Percentiles rank a stretch among this genome's conserved stretches.
These are phyloP conservation scores for Drosophila sechellia DNA, from an alignment of 1,140 invertebrate species.

Conservation along the genomic window DNA sequence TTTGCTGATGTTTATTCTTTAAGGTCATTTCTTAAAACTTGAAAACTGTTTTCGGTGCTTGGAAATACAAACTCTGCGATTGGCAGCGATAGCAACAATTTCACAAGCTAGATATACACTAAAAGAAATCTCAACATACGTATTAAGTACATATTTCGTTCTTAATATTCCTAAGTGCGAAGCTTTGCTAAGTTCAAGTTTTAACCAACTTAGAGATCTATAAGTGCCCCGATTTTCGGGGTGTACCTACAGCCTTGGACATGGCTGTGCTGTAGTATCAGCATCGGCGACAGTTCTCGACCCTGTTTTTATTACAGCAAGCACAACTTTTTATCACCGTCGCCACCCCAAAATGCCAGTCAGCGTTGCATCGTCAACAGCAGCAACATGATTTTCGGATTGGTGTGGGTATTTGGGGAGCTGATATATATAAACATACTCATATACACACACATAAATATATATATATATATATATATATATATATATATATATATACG, in stretches of 20 bases:
- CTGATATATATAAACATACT: not conserved
- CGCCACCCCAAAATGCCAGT: slow-evolving; percentile 78
- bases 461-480: not conserved
- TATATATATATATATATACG: not conserved
- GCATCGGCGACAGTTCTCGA: slow-evolving; percentile 40
- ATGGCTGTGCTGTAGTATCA: slow-evolving; percentile 14
- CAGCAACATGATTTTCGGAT: slow-evolving; percentile 8
- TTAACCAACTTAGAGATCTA: too few relatives aligned
- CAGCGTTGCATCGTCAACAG: slow-evolving; percentile 75
- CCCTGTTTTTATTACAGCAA: slow-evolving; percentile 78
- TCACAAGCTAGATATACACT: not conserved
- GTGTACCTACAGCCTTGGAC: slow-evolving; percentile 1
- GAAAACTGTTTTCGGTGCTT: not conserved
- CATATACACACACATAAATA: not conserved
- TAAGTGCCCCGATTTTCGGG: not conserved
- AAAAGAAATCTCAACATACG: not conserved
- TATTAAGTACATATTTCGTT: too few relatives aligned
- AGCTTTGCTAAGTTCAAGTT: too few relatives aligned
- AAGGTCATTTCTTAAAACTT: too few relatives aligned
- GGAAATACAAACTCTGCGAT: slow-evolving; percentile 12
- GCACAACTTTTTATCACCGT: slow-evolving; percentile 79
- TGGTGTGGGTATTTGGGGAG: slow-evolving; percentile 1
- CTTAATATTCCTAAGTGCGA: too few relatives aligned
- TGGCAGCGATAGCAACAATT: not conserved
- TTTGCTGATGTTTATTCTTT: too few relatives aligned